phyloP scores from a whole-genome alignment of 2,888 invertebrate genomes.

The Phytoseiulus persimilis region DNA sequence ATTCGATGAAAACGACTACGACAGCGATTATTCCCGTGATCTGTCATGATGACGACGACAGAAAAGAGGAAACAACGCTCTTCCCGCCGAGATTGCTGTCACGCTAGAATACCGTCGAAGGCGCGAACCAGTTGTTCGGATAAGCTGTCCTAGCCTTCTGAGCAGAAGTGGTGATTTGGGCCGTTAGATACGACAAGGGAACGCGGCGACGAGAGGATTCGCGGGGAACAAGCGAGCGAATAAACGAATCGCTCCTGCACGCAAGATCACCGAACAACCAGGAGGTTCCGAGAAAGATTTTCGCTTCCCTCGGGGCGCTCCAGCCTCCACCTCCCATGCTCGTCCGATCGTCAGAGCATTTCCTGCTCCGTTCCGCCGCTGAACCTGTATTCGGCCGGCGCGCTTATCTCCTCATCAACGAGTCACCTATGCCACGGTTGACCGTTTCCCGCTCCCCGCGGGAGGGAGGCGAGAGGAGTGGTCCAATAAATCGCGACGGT shows the following conservation, averaged over 20 bases:
- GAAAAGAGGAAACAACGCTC: neutral
- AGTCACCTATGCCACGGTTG: no score
- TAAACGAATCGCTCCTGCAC: neutral
- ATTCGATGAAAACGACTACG: no score
- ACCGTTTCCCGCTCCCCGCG: no score
- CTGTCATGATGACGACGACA: neutral
- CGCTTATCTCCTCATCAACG: no score
- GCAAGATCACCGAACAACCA: neutral
- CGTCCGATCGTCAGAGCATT: neutral
- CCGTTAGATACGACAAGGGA: neutral
- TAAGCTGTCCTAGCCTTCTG: neutral
- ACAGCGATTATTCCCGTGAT: neutral
- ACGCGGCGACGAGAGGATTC: neutral
- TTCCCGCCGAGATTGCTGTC: neutral
- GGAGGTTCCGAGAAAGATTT: neutral
- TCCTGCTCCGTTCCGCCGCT: neutral
- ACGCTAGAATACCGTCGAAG: neutral
- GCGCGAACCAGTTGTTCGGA: neutral
- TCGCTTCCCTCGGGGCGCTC: neutral
- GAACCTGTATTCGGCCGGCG: no score
- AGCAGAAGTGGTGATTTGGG: neutral
- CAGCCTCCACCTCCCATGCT: neutral
- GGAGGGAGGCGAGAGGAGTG: no score
- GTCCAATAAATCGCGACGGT: no score
- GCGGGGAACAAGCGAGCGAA: neutral